phyloP scores from a whole-genome alignment of 2,797 vertebrate species.

The Zalophus californianus region DNA sequence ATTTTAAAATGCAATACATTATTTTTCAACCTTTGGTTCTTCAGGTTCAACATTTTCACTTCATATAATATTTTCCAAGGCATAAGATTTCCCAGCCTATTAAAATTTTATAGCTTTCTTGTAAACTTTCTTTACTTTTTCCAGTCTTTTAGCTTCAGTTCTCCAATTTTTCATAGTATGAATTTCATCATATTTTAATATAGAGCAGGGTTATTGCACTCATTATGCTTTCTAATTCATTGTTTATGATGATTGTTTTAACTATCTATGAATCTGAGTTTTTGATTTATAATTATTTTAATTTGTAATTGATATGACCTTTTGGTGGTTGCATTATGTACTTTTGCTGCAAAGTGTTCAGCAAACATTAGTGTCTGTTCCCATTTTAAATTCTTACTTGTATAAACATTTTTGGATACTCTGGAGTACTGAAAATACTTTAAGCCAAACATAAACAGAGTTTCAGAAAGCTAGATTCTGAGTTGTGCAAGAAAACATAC shows the following conservation, averaged over 20 bases:
- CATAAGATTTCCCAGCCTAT: background rate
- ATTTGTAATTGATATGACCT: background rate
- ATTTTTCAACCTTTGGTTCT: background rate
- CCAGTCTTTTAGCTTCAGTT: background rate
- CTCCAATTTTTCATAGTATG: background rate
- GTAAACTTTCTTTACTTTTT: background rate
- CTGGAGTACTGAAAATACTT: background rate
- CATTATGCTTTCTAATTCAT: background rate
- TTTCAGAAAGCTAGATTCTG: background rate
- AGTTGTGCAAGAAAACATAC: background rate
- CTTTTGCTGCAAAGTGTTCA: background rate
- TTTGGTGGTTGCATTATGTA: background rate
- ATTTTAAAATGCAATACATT: background rate
- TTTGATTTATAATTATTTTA: conserved; percentile 45
- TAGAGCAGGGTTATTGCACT: background rate
- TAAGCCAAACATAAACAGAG: background rate
- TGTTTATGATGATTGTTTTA: background rate
- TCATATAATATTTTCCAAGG: conserved; percentile 11
- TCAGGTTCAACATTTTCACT: background rate
- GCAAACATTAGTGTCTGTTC: background rate
- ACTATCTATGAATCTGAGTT: background rate
- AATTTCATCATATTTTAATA: background rate
- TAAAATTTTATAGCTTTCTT: background rate
- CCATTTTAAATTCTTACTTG: background rate
- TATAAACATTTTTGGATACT: background rate